These are phyloP conservation scores for Brachypteracias leptosomus DNA, from an alignment of 2,113 vertebrate genomes.

Conservation along the genomic window DNA sequence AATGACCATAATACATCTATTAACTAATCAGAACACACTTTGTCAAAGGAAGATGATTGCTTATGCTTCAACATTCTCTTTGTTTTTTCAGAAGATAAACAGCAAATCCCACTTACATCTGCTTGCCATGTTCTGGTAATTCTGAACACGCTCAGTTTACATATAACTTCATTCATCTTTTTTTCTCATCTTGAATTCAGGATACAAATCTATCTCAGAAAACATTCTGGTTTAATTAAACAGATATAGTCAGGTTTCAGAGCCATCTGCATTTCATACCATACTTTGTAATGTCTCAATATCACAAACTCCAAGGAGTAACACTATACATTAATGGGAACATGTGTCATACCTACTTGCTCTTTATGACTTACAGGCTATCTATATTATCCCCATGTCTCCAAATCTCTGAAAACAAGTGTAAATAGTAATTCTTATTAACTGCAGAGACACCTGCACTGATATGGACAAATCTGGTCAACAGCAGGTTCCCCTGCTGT, in stretches of 20 bases:
- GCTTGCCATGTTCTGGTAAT: background rate
- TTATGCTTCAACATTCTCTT: background rate
- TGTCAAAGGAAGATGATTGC: background rate
- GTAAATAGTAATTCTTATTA: conserved; percentile 76
- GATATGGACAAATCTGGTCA: conserved; percentile 73
- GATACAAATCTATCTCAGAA: conserved; percentile 35
- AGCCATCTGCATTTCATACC: conserved; percentile 42
- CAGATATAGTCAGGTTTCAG: conserved; percentile 28
- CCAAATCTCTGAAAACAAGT: conserved; percentile 68
- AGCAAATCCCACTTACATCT: background rate
- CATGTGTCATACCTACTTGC: conserved; percentile 54
- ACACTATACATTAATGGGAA: conserved; percentile 54
- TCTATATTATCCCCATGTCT: conserved; percentile 52
- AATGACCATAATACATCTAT: background rate
- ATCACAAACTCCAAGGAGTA: conserved; percentile 47
- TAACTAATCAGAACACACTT: background rate
- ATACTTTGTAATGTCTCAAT: background rate
- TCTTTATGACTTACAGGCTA: conserved; percentile 58
- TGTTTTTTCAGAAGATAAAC: background rate
- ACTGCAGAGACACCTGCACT: conserved; percentile 69
- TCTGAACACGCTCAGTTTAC: conserved; percentile 28
- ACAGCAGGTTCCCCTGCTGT: conserved; percentile 77
- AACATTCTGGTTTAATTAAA: conserved; percentile 67
- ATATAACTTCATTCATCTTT: background rate
- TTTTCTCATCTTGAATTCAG: conserved; percentile 38